These are phyloP conservation scores for Slavum lentiscoides DNA, from an alignment of 2,888 invertebrate genomes.

Conservation along the genomic window DNA sequence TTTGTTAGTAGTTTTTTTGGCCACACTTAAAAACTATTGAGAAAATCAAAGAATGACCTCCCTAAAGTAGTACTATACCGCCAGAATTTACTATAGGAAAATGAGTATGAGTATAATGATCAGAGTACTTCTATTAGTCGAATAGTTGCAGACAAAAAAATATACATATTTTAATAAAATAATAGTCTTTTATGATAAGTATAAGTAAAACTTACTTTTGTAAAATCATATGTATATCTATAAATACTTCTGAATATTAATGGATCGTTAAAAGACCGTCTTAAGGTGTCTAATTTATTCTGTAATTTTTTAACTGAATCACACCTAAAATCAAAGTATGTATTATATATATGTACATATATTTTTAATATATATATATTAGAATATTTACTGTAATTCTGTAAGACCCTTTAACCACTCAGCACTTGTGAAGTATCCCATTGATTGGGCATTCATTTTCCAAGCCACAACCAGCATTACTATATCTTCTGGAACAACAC, in stretches of 20 bases:
- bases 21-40: too few relatives aligned
- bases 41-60: too few relatives aligned
- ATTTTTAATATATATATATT: conserved; percentile 26
- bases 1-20: too few relatives aligned
- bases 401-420: conserved; percentile 82
- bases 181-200: background rate
- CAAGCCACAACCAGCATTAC: conserved; percentile 91
- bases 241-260: conserved; percentile 88
- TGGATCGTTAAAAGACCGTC: conserved; percentile 80
- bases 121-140: too few relatives aligned
- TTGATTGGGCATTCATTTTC: conserved; percentile 92
- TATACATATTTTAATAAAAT: background rate
- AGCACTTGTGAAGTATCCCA: conserved; percentile 89
- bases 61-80: too few relatives aligned
- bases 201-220: conserved; percentile 72
- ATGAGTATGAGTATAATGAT: too few relatives aligned
- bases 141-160: too few relatives aligned
- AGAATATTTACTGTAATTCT: conserved; percentile 62
- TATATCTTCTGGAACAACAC: conserved; percentile 91
- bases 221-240: conserved; percentile 95
- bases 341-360: background rate
- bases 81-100: too few relatives aligned
- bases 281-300: conserved; percentile 82
- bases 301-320: conserved; percentile 84
- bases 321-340: conserved; percentile 64